Evolutionary conservation across 2,888 invertebrate genomes (phyloP), one percentile per base, ranked within the genome.

Genomic region (Chrysotoxum bicinctum): DNA sequence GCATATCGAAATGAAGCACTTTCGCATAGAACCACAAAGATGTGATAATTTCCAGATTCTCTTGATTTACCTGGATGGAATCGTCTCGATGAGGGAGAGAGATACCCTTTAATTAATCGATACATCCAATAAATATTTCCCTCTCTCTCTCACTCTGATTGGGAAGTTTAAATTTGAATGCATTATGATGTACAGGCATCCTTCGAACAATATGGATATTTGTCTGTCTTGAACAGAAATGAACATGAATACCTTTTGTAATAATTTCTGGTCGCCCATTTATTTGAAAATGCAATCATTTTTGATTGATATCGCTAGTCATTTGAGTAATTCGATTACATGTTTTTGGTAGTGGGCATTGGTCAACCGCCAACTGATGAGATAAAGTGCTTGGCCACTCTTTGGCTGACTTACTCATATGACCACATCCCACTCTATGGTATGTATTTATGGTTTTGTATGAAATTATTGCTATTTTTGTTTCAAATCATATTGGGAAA

Each of bases 41-140:
- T 56, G 12, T 56, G 32, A 56, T 56, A 56, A 19, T 56, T 56
- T 56, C 32, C 2, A 56, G 56, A 19, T 56, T 32, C 30, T 30
- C 56, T 56, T 56, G 32, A 56, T 37, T 58, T 14, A 30, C 16
- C 19, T 35, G 5, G 19, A 56, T 56, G 32, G 12, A 19, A 56
- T 1, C 10, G n/a, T 30, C 30, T 16, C 7, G n/a, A 7, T 7
- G 2, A 8, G 12, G 0, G 9, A 50, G 23, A 23, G 2, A 23
- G 23, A 50, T 7, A 14, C 21, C 21, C 23, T 48, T 48, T 21
- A 48, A 48, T 48, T 23, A 23, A 58, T 14, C 21, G 21, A 21
- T 37, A 14, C 3, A 35, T 9, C 14, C 37, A 19, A 56, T 35
- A 35, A 1, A 0, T 45, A 0, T 19, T 8, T 50, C 50, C 7